Evolutionary conservation across 2,113 vertebrate species (phyloP).

Genomic region (Chiloscyllium plagiosum): DNA sequence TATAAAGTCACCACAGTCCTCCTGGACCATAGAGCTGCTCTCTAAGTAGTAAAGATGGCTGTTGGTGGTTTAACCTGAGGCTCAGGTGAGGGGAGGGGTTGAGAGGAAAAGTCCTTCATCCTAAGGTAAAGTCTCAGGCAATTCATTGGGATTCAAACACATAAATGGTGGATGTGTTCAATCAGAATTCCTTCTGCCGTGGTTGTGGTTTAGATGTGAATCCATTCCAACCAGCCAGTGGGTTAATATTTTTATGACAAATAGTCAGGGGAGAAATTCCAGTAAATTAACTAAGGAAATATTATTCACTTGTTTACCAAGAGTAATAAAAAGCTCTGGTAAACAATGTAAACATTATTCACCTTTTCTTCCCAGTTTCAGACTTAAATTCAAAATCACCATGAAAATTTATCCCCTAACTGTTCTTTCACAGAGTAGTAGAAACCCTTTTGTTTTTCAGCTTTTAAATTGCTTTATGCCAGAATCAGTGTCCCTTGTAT

Average conservation of each 20-base stretch:
- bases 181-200: background rate
- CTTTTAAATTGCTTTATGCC: background rate
- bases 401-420: background rate
- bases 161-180: background rate
- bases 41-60: too few species aligned
- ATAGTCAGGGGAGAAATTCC: background rate
- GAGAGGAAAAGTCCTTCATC: too few species aligned
- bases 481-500: background rate
- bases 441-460: background rate
- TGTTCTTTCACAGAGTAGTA: background rate
- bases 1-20: too few species aligned
- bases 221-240: background rate
- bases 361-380: background rate
- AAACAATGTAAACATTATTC: background rate
- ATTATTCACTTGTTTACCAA: background rate
- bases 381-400: background rate
- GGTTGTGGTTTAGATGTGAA: background rate
- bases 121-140: background rate
- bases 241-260: background rate
- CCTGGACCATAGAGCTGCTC: too few species aligned
- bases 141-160: background rate
- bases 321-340: background rate
- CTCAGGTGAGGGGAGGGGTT: too few species aligned
- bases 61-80: too few species aligned
- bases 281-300: background rate